Evolutionary conservation across 2,888 invertebrate genomes (phyloP), one percentile per base, ranked within the genome.

Genomic region (Apantesis nais): DNA sequence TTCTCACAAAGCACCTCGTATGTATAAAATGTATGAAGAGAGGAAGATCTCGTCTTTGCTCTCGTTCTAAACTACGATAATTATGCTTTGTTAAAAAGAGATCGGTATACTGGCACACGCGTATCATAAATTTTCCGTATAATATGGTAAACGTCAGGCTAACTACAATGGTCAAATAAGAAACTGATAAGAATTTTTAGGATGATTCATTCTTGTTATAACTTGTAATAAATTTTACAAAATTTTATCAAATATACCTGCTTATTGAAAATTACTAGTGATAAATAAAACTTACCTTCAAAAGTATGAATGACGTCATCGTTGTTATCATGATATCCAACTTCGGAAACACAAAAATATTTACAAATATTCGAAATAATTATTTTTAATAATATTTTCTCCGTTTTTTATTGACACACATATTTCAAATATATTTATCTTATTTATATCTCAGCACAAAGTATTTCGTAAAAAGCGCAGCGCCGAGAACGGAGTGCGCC

Each of bases 221-320:
- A 77, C 62, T 74, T 41, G 66, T 64, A 78, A 80, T 75, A 77
- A 74, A 74, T 79, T 78, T 71, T 70, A 62, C 16, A 39, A 52
- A 60, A 78, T 78, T 80, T 80, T 71, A 65, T 63, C 63, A 67
- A 76, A 73, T 61, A 39, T 14, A 66, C 55, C 65, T 44, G 65
- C 60, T 66, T 44, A 63, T 69, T 75, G 72, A 62, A 44, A 68
- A 75, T 62, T 70, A 83, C 0, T 44, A 61, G 22, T 14, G 31
- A 44, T 44, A 31, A 66, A 44, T 16, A 75, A 73, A 81, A 72
- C 92, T 92, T 90, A 95, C 95, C 94, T 95, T 95, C 75, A 95
- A 90, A 74, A 95, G 88, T 88, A 95, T 95, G 88, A 95, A 95
- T 93, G 95, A 95, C 94, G 95, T 94, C 95, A 95, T 95, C 90